Conservation (phyloP, 2,797 vertebrate genomes). For the Mareca penelope region DNA sequence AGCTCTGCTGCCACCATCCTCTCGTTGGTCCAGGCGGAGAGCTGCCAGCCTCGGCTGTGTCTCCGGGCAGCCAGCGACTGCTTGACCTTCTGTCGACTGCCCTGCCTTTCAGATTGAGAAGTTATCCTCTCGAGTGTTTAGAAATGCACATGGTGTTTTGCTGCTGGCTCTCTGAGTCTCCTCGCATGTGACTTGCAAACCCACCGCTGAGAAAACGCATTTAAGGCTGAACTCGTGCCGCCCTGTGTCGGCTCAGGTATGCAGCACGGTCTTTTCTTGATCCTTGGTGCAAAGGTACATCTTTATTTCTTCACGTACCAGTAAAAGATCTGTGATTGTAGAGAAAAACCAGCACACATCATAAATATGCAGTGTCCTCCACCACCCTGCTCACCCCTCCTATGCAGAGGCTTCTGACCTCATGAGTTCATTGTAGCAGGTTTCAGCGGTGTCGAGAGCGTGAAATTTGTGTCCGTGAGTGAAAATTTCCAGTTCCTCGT, state of each 20-base stretch:
- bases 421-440: background rate
- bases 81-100: background rate
- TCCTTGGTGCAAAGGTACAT: background rate
- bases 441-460: background rate
- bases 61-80: accelerated
- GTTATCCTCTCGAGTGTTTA: background rate
- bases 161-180: background rate
- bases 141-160: background rate
- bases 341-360: background rate
- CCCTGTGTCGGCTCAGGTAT: background rate
- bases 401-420: background rate
- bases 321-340: background rate
- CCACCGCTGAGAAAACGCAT: background rate
- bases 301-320: background rate
- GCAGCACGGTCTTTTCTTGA: background rate
- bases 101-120: background rate
- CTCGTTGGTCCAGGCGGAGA: accelerated
- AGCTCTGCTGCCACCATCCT: background rate
- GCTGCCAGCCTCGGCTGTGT: background rate
- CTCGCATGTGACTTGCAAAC: accelerated
- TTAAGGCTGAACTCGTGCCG: background rate
- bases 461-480: background rate
- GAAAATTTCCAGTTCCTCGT: background rate
- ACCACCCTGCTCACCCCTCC: background rate
- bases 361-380: background rate